Conservation (phyloP, 2,113 vertebrate genomes). For the Petrocephalus microphthalmus region DNA sequence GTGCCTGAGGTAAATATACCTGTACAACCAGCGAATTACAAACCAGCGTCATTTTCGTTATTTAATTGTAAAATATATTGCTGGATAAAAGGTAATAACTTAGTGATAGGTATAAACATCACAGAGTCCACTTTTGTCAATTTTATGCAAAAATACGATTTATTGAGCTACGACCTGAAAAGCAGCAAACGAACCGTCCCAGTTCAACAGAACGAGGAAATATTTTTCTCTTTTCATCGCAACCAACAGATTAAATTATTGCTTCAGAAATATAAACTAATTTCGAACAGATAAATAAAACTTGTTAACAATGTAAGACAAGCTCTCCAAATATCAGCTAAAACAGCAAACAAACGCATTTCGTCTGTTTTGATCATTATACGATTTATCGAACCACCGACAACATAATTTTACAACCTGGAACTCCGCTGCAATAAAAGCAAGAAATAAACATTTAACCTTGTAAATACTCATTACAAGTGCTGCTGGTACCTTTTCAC, state of each 20-base stretch:
- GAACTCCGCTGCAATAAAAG: not conserved
- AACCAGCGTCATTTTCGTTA: not conserved
- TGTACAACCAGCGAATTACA: not conserved
- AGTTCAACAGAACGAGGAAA: not conserved
- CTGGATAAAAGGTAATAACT: not conserved
- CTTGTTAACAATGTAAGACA: not conserved
- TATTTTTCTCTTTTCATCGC: not conserved
- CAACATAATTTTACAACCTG: not conserved
- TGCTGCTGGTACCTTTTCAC: not conserved
- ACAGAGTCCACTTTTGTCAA: not conserved
- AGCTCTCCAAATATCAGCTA: not conserved
- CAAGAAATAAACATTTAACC: not conserved
- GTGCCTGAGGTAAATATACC: not conserved
- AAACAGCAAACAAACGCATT: not conserved
- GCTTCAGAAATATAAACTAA: not conserved
- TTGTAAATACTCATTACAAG: not conserved
- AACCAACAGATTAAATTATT: not conserved
- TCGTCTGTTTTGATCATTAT: not conserved
- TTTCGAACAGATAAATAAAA: not conserved
- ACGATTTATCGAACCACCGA: not conserved
- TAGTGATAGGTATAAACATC: not conserved
- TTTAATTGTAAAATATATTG: not conserved
- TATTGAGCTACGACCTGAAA: conserved; percentile 1
- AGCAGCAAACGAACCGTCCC: not conserved
- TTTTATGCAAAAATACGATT: conserved; percentile 14